Evolutionary conservation across 2,888 invertebrate species (phyloP).

Genomic region (Augiades crinisus): DNA sequence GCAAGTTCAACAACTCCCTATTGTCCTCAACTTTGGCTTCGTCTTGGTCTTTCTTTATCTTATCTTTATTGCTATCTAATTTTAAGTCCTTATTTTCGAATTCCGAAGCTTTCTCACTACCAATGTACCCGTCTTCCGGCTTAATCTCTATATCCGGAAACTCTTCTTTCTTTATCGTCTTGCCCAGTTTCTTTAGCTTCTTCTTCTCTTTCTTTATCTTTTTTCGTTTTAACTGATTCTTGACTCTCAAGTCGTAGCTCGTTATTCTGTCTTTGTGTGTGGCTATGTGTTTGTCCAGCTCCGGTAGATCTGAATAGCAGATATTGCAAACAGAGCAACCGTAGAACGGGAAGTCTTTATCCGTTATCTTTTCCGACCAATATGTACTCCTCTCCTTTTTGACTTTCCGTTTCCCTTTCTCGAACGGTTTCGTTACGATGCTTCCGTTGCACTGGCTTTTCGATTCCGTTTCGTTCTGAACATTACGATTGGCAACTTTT

Average conservation of each 20-base stretch:
- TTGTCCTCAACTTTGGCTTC: conserved; percentile 19
- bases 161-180: conserved; percentile 38
- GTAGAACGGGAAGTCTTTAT: conserved; percentile 61
- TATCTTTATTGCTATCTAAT: conserved; percentile 30
- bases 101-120: conserved; percentile 52
- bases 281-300: conserved; percentile 61
- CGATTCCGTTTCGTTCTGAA: background rate
- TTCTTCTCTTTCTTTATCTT: conserved; percentile 51
- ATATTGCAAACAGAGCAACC: conserved; percentile 67
- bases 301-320: conserved; percentile 47
- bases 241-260: conserved; percentile 61
- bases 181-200: conserved; percentile 24
- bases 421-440: conserved; percentile 37
- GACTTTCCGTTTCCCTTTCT: conserved; percentile 36
- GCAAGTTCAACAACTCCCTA: conserved; percentile 44
- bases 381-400: conserved; percentile 51
- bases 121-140: conserved; percentile 70
- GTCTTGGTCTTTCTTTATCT: background rate
- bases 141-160: conserved; percentile 56
- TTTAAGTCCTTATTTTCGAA: conserved; percentile 34
- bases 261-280: conserved; percentile 64
- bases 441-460: conserved; percentile 16
- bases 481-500: conserved; percentile 6
- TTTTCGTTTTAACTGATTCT: conserved; percentile 57
- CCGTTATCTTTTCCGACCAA: conserved; percentile 62